Evolutionary conservation across 2,113 vertebrate genomes (phyloP), one percentile per base, ranked within the genome.

Genomic region (Nannobrachium achirus): DNA sequence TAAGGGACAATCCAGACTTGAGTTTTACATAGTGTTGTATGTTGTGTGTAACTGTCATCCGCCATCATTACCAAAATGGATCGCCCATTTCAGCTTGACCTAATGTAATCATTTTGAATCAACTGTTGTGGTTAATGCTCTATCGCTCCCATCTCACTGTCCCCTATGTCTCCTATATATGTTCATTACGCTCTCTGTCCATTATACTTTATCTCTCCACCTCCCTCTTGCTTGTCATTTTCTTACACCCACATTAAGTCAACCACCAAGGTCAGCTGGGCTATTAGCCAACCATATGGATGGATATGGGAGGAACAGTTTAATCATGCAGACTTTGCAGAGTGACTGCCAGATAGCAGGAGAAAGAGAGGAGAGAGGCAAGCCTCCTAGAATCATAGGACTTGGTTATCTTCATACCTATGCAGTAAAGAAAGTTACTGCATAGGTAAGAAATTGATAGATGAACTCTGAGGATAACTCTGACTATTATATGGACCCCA

Each of bases 301-400:
- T 1, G 19, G 42, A 51, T 74, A 63, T 1, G 19, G 42, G 48
- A 72, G 44, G 38, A 44, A 63, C 56, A 18, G 8, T 75, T 81
- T 81, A 63, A 76, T 77, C 20, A 71, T 73, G 66, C 16, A 46
- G 50, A 56, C 44, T 13, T 69, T 73, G 66, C 16, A 46, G 50
- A 56, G 49, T 13, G 42, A 11, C 45, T 7, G 51, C 18, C 51
- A 53, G 51, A 19, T 19, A 53, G 51, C n/a, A 33, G 25, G 25
- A 33, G 8, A 20, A 19, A 19, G 45, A 48, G 45, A 48, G 45
- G 14, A 11, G 25, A n/a, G 45, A 48, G 45, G 45, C 6, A n/a
- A 53, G 38, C 51, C 57, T 66, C 58, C 62, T 15, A 62, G 40
- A 48, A 48, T 14, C 13, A n/a, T n/a, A 48, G 46, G 46, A 15